Conservation (phyloP, 2,113 vertebrate species). For the Asarcornis scutulata region DNA sequence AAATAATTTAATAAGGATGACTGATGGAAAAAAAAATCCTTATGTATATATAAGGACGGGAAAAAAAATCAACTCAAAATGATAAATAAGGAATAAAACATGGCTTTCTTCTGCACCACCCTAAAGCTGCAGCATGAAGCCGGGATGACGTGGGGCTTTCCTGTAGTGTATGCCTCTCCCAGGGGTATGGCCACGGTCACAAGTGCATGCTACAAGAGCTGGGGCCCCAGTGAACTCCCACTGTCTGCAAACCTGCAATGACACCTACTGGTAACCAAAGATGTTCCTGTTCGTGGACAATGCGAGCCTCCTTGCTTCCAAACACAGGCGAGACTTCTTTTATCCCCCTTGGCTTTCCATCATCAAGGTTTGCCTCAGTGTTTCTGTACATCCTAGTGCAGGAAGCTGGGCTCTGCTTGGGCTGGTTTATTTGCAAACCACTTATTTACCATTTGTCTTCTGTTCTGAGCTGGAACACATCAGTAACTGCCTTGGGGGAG, state of each 20-base stretch:
- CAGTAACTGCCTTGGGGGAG: neutral
- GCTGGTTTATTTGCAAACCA: neutral
- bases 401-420: neutral
- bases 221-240: neutral
- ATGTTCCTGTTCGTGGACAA: neutral
- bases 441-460: neutral
- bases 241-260: conserved; percentile 41
- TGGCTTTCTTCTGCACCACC: neutral
- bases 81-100: neutral
- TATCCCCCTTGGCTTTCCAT: accelerated
- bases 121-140: neutral
- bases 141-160: neutral
- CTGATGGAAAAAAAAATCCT: neutral
- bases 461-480: accelerated
- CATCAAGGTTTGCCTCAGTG: neutral
- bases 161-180: neutral
- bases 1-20: neutral
- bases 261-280: conserved; percentile 60
- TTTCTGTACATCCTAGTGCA: neutral
- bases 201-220: neutral
- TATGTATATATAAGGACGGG: no score
- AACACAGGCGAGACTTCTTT: accelerated
- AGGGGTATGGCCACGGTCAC: neutral
- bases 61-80: neutral
- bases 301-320: neutral